Evolutionary conservation across 2,113 vertebrate species (phyloP).

Genomic region (Ophiodon elongatus): DNA sequence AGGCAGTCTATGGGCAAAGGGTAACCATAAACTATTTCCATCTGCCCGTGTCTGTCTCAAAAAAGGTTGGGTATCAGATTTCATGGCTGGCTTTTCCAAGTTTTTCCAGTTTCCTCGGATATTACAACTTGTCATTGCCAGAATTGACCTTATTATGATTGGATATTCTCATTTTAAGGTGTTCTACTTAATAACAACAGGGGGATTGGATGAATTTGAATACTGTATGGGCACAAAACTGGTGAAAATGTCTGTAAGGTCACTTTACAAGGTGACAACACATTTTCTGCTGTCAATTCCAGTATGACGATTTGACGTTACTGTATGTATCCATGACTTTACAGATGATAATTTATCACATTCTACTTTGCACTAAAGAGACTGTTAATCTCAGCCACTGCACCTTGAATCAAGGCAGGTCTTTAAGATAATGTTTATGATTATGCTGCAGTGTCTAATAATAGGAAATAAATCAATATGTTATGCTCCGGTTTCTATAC

Average conservation of each 20-base stretch:
- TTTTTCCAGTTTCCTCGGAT: neutral
- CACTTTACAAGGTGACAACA: neutral
- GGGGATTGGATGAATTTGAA: neutral
- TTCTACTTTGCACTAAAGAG: too few relatives aligned
- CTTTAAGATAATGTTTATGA: neutral
- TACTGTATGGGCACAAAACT: neutral
- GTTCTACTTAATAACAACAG: neutral
- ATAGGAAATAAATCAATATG: neutral
- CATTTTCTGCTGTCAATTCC: neutral
- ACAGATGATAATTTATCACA: neutral
- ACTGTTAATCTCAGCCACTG: neutral
- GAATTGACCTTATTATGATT: neutral
- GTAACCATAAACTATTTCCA: slow-evolving; percentile 23
- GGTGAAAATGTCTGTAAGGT: neutral
- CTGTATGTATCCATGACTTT: neutral
- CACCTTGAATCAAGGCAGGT: neutral
- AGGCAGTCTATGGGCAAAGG: neutral
- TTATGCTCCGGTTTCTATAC: neutral
- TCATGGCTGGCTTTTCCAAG: neutral
- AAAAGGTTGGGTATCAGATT: slow-evolving; percentile 27
- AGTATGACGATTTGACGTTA: neutral
- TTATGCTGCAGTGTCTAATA: neutral
- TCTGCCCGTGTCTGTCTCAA: slow-evolving; percentile 19
- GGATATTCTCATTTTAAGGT: neutral
- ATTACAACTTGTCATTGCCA: neutral